These are phyloP conservation scores for Telmatherina bonti DNA, from an alignment of 2,797 vertebrate species.

Conservation along the genomic window DNA sequence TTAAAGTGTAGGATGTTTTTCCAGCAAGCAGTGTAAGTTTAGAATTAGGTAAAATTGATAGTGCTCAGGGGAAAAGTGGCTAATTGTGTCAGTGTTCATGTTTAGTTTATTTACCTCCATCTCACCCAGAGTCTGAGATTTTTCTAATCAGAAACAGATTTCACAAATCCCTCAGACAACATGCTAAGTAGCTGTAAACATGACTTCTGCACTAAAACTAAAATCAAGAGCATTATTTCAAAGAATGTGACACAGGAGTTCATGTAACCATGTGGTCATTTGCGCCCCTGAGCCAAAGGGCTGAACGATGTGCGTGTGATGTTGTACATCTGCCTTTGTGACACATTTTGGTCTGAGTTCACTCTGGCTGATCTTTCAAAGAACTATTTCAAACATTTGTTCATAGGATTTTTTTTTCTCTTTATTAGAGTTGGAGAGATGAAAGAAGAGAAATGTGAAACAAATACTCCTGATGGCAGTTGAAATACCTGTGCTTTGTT, in stretches of 20 bases:
- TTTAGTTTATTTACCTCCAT: slow-evolving; percentile 33
- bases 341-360: not conserved
- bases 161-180: slow-evolving; percentile 14
- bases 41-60: slow-evolving; percentile 51
- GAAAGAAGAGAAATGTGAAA: not conserved
- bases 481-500: not conserved
- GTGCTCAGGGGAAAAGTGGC: slow-evolving; percentile 45
- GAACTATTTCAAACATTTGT: slow-evolving; percentile 2
- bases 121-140: slow-evolving; percentile 14
- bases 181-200: slow-evolving; percentile 27
- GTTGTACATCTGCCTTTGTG: not conserved
- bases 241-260: not conserved
- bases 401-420: not conserved
- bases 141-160: slow-evolving; percentile 33
- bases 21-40: slow-evolving; percentile 37
- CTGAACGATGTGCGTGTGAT: not conserved
- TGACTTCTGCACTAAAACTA: slow-evolving; percentile 4
- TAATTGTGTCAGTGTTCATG: slow-evolving; percentile 44
- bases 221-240: not conserved
- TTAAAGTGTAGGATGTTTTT: slow-evolving; percentile 60
- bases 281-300: not conserved
- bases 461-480: not conserved
- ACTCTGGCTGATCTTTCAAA: slow-evolving; percentile 12
- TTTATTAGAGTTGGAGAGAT: slow-evolving; percentile 2
- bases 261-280: slow-evolving; percentile 15